Percentiles rank a stretch among this genome's conserved stretches.
Conservation (phyloP, 2,113 vertebrate genomes). For the Craseonycteris thonglongyai region DNA sequence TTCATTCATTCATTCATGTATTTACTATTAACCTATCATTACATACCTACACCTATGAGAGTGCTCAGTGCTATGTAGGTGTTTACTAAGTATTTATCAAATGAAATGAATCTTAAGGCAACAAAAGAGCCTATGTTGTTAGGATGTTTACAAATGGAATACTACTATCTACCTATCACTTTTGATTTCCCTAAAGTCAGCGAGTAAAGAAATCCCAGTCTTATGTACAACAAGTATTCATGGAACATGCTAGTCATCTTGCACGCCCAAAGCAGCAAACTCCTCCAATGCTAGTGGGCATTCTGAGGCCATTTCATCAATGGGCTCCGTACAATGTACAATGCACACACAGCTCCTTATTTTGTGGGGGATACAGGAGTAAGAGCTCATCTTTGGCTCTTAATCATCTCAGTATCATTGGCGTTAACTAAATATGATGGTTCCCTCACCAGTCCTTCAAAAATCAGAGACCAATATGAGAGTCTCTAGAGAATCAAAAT, state of each 20-base stretch:
- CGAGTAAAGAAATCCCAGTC: not conserved
- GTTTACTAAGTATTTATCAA: not conserved
- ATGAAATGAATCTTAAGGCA: not conserved
- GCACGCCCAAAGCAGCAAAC: not conserved
- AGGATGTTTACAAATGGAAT: not conserved
- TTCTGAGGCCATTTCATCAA: not conserved
- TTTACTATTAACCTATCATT: not conserved
- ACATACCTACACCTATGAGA: not conserved
- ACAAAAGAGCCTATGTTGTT: not conserved
- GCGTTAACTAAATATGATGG: not conserved
- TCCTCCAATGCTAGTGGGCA: not conserved
- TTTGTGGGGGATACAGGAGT: not conserved
- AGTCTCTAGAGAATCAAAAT: not conserved
- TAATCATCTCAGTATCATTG: not conserved
- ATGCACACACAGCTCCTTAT: not conserved
- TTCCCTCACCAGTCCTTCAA: not conserved
- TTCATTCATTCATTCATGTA: not conserved
- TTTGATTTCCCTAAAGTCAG: slow-evolving; percentile 18
- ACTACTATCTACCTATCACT: not conserved
- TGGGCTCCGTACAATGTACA: not conserved
- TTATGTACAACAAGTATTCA: not conserved
- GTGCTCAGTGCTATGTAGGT: not conserved
- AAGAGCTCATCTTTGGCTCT: not conserved
- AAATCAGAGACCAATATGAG: not conserved
- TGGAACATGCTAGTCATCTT: not conserved